Evolutionary conservation across 1,140 invertebrate genomes (phyloP).

Genomic region (Zaprionus kolodkinae): DNA sequence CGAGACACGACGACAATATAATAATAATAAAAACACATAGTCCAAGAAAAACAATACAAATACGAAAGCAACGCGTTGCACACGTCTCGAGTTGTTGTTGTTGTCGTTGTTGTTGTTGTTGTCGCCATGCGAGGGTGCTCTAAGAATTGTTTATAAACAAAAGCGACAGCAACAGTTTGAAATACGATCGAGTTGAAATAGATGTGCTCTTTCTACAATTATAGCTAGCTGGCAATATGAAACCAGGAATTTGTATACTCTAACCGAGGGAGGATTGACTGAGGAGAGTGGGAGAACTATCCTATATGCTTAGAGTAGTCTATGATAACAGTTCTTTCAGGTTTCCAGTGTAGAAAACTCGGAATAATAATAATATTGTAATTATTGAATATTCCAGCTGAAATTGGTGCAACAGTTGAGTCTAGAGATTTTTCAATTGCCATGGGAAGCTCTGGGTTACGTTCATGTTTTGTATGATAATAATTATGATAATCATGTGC

Average conservation of each 20-base stretch:
- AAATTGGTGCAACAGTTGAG: neutral
- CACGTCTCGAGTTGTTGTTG: conserved; percentile 17
- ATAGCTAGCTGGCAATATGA: neutral
- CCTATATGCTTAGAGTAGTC: too few species aligned
- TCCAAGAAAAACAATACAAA: neutral
- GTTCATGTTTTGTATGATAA: conserved; percentile 10
- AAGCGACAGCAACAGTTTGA: conserved; percentile 33
- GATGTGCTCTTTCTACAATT: neutral
- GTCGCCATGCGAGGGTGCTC: neutral
- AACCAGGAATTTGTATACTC: neutral
- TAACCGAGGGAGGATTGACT: too few species aligned
- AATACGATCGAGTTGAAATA: neutral
- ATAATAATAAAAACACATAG: conserved; percentile 21
- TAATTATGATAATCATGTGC: conserved; percentile 14
- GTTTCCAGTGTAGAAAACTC: neutral
- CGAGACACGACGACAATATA: neutral
- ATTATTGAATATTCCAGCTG: neutral
- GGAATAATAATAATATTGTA: neutral
- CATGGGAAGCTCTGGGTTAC: neutral
- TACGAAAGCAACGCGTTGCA: conserved; percentile 12
- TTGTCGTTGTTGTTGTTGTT: conserved; percentile 1
- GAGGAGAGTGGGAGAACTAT: too few species aligned
- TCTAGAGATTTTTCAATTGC: neutral
- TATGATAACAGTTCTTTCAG: too few species aligned
- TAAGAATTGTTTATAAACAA: conserved; percentile 52